Conservation (phyloP, 2,888 invertebrate genomes). For the Dascillus cervinus region DNA sequence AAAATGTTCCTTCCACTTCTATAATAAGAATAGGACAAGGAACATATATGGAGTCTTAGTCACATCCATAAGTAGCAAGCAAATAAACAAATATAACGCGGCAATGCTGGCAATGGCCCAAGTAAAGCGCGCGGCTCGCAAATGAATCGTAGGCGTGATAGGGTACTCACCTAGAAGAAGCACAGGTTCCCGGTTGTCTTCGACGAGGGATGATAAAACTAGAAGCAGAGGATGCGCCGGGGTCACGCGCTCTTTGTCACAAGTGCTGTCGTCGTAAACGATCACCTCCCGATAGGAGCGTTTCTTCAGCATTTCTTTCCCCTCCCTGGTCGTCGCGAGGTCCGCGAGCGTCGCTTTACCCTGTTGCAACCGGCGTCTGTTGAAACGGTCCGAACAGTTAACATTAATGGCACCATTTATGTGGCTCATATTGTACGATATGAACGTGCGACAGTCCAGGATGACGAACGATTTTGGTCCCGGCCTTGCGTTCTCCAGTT, state of each 20-base stretch:
- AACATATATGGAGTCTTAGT: conserved; percentile 22
- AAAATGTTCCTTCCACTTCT: no score
- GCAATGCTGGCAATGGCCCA: conserved; percentile 13
- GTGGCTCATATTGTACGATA: conserved; percentile 62
- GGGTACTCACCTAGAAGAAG: conserved; percentile 57
- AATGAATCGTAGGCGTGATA: conserved; percentile 9
- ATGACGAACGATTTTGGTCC: conserved; percentile 42
- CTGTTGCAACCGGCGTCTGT: conserved; percentile 56
- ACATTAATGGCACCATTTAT: conserved; percentile 62
- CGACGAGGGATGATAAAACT: conserved; percentile 57
- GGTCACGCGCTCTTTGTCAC: conserved; percentile 52
- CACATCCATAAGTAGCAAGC: conserved; percentile 22
- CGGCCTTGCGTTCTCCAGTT: conserved; percentile 35
- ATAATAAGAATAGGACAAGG: conserved; percentile 17
- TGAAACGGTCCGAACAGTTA: conserved; percentile 63
- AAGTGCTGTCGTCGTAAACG: conserved; percentile 61
- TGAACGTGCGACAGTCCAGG: conserved; percentile 61
- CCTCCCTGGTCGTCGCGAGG: conserved; percentile 55
- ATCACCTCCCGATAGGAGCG: conserved; percentile 54
- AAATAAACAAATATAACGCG: conserved; percentile 21
- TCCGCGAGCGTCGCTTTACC: conserved; percentile 60
- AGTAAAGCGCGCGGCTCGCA: conserved; percentile 12
- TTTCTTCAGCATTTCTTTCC: conserved; percentile 53
- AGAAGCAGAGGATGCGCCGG: conserved; percentile 55
- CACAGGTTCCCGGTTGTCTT: conserved; percentile 58